Percentiles rank a stretch among this genome's conserved stretches.
phyloP scores from a whole-genome alignment of 2,888 invertebrate species.

The Belgica antarctica region DNA sequence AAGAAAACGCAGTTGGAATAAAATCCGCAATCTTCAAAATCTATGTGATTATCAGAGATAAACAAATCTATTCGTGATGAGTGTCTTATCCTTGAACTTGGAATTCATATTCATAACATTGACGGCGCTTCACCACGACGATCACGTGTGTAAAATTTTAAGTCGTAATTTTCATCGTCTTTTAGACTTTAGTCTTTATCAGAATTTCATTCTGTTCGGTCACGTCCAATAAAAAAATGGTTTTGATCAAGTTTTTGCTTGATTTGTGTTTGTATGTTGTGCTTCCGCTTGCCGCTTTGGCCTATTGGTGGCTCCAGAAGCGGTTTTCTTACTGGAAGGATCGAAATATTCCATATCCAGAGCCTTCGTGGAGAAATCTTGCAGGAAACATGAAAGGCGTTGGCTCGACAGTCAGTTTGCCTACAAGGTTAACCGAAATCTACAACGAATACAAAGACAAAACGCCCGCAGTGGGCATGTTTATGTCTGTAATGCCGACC shows the following conservation, averaged over 20 bases:
- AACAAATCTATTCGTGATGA: too few relatives aligned
- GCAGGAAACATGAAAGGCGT: slow-evolving; percentile 45
- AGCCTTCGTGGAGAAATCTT: slow-evolving; percentile 45
- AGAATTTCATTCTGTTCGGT: too few relatives aligned
- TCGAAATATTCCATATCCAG: slow-evolving; percentile 44
- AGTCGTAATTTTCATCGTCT: too few relatives aligned
- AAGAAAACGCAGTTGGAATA: too few relatives aligned
- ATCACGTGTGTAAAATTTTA: too few relatives aligned
- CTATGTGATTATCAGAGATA: too few relatives aligned
- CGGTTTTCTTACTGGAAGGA: slow-evolving; percentile 43
- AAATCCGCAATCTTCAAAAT: too few relatives aligned
- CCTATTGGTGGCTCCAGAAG: slow-evolving; percentile 13
- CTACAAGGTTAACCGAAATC: slow-evolving; percentile 10
- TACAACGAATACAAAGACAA: slow-evolving; percentile 45
- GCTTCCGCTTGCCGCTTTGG: slow-evolving; percentile 27
- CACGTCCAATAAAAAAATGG: too few relatives aligned
- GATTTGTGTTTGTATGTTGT: not conserved
- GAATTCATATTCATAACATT: too few relatives aligned
- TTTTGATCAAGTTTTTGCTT: not conserved
- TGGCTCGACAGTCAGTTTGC: not conserved
- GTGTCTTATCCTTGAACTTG: too few relatives aligned
- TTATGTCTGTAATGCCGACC: slow-evolving; percentile 44
- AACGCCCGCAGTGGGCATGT: slow-evolving; percentile 44
- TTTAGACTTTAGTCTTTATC: too few relatives aligned
- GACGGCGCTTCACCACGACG: too few relatives aligned